These are phyloP conservation scores for Hippocampus zosterae DNA, from an alignment of 2,113 vertebrate genomes.

Conservation along the genomic window DNA sequence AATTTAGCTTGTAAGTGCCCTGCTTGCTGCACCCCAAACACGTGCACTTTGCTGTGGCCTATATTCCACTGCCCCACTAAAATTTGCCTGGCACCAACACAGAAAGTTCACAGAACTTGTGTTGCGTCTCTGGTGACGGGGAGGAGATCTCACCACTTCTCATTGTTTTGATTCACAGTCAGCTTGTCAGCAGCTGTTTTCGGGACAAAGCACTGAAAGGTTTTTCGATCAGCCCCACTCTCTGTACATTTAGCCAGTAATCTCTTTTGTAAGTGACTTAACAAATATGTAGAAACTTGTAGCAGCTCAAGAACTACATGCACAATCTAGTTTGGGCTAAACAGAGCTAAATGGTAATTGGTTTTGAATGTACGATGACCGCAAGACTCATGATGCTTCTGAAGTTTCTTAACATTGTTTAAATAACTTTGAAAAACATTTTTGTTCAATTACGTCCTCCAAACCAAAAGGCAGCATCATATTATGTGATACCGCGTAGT, in stretches of 20 bases:
- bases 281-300: neutral
- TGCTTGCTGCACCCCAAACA: slow-evolving; percentile 18
- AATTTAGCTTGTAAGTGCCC: slow-evolving; percentile 63
- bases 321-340: neutral
- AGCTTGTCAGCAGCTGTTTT: neutral
- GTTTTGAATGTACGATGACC: neutral
- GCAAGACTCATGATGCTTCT: neutral
- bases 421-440: neutral
- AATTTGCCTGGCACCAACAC: slow-evolving; percentile 45
- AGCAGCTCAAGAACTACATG: neutral
- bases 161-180: neutral
- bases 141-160: neutral
- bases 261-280: neutral
- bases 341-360: neutral
- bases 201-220: neutral
- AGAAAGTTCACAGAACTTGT: slow-evolving; percentile 18
- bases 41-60: slow-evolving; percentile 42
- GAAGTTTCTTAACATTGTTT: no score
- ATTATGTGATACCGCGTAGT: neutral
- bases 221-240: neutral
- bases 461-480: no score
- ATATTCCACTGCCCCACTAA: slow-evolving; percentile 45
- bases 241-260: neutral
- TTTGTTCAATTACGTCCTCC: no score
- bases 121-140: neutral